These are phyloP conservation scores for Xanthostigma xanthostigma DNA, from an alignment of 2,888 invertebrate genomes.

Conservation along the genomic window DNA sequence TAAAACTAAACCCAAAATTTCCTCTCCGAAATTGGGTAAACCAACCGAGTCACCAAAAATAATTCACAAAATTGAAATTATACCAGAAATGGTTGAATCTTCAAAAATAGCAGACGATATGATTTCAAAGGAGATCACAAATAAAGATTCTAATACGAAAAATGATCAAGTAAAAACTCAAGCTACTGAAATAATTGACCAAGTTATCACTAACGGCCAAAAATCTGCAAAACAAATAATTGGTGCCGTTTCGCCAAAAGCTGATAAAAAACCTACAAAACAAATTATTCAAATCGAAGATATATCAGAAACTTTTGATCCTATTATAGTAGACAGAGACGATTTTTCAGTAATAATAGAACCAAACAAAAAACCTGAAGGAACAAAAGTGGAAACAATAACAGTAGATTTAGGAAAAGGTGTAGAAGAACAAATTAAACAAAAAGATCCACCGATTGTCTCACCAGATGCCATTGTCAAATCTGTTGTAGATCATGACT, in stretches of 20 bases:
- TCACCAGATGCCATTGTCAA: constrained; percentile 18
- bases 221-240: not conserved
- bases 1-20: too few species aligned
- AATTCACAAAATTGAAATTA: not conserved
- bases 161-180: not conserved
- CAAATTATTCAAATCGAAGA: constrained; percentile 19
- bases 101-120: not conserved
- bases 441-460: constrained; percentile 19
- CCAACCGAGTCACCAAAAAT: constrained; percentile 1
- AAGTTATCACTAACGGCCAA: not conserved
- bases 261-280: constrained; percentile 11
- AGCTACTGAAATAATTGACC: not conserved
- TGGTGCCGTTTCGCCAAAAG: not conserved
- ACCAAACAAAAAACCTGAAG: constrained; percentile 19
- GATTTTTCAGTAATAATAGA: constrained; percentile 24
- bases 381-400: constrained; percentile 20
- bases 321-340: constrained; percentile 22
- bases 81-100: not conserved
- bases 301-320: constrained; percentile 22
- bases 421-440: constrained; percentile 18
- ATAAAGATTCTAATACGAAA: not conserved
- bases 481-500: constrained; percentile 12
- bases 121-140: too few species aligned
- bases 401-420: constrained; percentile 20
- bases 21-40: too few species aligned